phyloP scores from a whole-genome alignment of 1,140 invertebrate species.

The Carcinoscorpius rotundicauda region DNA sequence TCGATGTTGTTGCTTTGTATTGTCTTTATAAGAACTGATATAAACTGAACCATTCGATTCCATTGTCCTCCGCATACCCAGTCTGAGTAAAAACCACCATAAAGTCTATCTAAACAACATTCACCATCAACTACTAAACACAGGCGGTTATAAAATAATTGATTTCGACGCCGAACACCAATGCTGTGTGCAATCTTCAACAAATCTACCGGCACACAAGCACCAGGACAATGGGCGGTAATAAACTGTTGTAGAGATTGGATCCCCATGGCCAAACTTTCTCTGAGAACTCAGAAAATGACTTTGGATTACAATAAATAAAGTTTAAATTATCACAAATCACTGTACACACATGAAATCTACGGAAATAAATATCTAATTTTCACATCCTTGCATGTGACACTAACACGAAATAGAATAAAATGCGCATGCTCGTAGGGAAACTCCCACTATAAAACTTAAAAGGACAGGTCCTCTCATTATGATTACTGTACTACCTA shows the following conservation, averaged over 20 bases:
- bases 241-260: constrained; percentile 57
- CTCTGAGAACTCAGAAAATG: too few relatives aligned
- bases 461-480: too few relatives aligned
- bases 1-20: constrained; percentile 56
- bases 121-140: constrained; percentile 76
- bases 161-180: constrained; percentile 29
- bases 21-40: constrained; percentile 53
- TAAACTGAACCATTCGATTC: constrained; percentile 79
- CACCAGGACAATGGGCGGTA: constrained; percentile 48
- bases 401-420: too few relatives aligned
- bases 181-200: constrained; percentile 52
- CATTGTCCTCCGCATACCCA: constrained; percentile 91
- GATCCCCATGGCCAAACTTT: constrained; percentile 43
- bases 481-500: too few relatives aligned
- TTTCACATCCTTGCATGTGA: too few relatives aligned
- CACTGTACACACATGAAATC: too few relatives aligned
- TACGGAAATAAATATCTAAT: too few relatives aligned
- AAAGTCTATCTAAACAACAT: constrained; percentile 76
- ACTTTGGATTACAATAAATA: too few relatives aligned
- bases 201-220: constrained; percentile 56
- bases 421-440: too few relatives aligned
- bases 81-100: constrained; percentile 86
- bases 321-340: too few relatives aligned
- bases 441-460: too few relatives aligned
- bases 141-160: constrained; percentile 39